Base-by-base conservation (phyloP, 2,888 invertebrate species). In the Calameuta filiformis region DNA sequence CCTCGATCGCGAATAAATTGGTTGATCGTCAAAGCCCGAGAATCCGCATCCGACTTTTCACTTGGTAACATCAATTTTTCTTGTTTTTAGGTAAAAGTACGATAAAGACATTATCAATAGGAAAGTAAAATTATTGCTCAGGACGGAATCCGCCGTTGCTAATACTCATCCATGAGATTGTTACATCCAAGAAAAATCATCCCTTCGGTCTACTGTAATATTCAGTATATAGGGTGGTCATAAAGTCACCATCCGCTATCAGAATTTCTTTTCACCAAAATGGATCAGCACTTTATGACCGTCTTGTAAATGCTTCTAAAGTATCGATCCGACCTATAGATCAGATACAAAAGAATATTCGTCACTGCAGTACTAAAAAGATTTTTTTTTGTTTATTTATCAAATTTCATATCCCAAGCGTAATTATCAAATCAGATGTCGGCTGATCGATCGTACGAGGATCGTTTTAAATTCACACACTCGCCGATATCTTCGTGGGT, bases 401-500 rank as follows among this genome's bases (percentile, higher is more conserved):
- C 9, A 23, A 23, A 23, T 23, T 23, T 23, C 15, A 56, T 1
- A 56, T 56, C 23, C 2, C 40, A 56, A 15, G 40, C 1, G 0
- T 23, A 56, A 23, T 56, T 9, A 9, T 56, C 2, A 56, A 23
- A 56, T 23, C 9, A 9, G 23, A 56, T 23, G 9, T 23, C 23
- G 56, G 6, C 1, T 9, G 56, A 23, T 56, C 56, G 56, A 9
- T 9, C 56, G 56, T 9, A 9, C 23, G 9, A 1, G 23, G 23
- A 56, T 56, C 23, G 56, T 56, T 71, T 71, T 71, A 71, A 71
- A 71, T 71, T 71, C 71, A 15, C 34, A 31, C 33, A 71, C 31
- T 79, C 82, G 83, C 56, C 56, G 23, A 56, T 23, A 82, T 82
- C 85, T 56, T 84, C 84, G 84, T 85, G 81, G 85, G 85, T 85